Evolutionary conservation across 2,888 invertebrate species (phyloP), one percentile per base, ranked within the genome.

Genomic region (Scelioninae gen. 2): DNA sequence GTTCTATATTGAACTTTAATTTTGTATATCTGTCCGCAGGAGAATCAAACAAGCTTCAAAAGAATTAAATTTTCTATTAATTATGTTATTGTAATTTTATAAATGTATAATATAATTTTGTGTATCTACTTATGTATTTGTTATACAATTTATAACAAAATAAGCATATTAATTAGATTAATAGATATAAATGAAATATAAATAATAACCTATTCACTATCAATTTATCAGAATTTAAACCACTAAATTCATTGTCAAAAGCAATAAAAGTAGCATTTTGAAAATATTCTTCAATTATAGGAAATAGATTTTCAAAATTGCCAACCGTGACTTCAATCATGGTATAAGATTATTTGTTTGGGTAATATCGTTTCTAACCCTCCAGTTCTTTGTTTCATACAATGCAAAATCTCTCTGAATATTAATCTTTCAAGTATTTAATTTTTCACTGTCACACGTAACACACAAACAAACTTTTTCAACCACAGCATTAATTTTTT

Each of bases 221-320:
- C n/a, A 83, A 77, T 37, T 88, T 87, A 74, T 87, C 85, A 0
- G 88, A 78, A 58, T 84, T 82, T 50, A 90, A 83, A 18, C 89
- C 93, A 68, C 92, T 92, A 82, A 94, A 93, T 87, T 94, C 94
- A 10, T 91, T 89, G 84, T 94, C 94, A 76, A 94, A 88, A 11
- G 91, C 89, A 77, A 93, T 84, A 81, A 92, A 91, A 76, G 89
- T 88, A 6, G 91, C 88, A 48, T 87, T 87, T 80, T 89, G 87
- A 19, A 94, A 84, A 69, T 88, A 85, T 73, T 85, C 83, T 77
- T 88, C 86, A 76, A 93, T 88, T 78, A 89, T 86, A 7, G 89
- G 89, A 74, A 90, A 86, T 58, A 90, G 82, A 35, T 89, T 85
- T 1, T 86, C 80, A 81, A 93, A 92, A 85, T 93, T 93, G 22